These are phyloP conservation scores for Andrena marginata DNA, from an alignment of 2,888 invertebrate species.

Conservation along the genomic window DNA sequence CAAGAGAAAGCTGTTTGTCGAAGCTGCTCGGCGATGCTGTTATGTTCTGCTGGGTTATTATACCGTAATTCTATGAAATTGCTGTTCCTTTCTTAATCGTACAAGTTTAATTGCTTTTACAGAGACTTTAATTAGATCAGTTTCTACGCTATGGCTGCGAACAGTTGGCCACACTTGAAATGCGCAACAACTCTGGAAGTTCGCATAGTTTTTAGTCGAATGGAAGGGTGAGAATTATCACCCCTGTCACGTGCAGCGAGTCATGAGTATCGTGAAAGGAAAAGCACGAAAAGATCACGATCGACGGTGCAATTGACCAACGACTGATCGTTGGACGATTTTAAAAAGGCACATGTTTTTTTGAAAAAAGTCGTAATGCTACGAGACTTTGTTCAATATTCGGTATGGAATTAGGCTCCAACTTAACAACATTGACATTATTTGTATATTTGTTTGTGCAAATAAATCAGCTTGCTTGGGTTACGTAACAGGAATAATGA, in stretches of 20 bases:
- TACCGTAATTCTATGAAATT: slow-evolving; percentile 12
- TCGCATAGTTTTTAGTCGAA: slow-evolving; percentile 10
- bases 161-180: slow-evolving; percentile 10
- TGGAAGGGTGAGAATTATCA: slow-evolving; percentile 9
- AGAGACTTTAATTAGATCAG: not conserved
- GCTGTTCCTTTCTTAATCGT: slow-evolving; percentile 9
- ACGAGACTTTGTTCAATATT: too few relatives aligned
- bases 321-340: too few relatives aligned
- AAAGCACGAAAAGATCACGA: slow-evolving; percentile 33
- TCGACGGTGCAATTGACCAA: too few relatives aligned
- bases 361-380: too few relatives aligned
- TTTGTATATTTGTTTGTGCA: too few relatives aligned
- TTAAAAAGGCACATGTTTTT: too few relatives aligned
- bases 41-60: not conserved
- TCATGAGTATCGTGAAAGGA: slow-evolving; percentile 28
- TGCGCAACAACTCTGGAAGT: not conserved
- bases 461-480: too few relatives aligned
- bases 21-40: not conserved
- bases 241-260: slow-evolving; percentile 23
- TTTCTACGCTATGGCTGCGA: not conserved
- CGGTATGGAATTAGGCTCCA: too few relatives aligned
- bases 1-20: not conserved
- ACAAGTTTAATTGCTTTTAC: slow-evolving; percentile 14
- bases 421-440: too few relatives aligned
- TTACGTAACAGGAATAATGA: too few relatives aligned